A percentile compares a stretch with the other conserved stretches of the same genome.
Evolutionary conservation across 2,797 vertebrate genomes (phyloP).

Genomic region (Otolemur crassicaudatus): DNA sequence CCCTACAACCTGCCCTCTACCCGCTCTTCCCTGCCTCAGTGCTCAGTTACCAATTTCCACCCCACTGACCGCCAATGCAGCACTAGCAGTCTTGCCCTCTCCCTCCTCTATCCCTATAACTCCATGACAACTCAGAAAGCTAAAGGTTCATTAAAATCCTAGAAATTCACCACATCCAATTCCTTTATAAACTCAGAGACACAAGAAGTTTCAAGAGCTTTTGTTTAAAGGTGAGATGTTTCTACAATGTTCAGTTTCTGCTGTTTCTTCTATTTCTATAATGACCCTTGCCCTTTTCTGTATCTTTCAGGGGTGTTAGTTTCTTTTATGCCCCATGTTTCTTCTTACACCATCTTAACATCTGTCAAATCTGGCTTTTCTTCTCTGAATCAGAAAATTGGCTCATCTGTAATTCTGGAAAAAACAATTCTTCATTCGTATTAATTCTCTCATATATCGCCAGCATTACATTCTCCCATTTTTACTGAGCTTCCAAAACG

Average conservation of each 20-base stretch:
- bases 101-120: too few species aligned
- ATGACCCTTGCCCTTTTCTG: background rate
- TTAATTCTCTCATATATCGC: background rate
- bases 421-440: background rate
- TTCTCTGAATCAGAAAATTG: background rate
- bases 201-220: background rate
- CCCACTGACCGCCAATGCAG: background rate
- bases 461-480: background rate
- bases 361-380: background rate
- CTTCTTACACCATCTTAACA: background rate
- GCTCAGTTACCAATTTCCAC: fast-evolving
- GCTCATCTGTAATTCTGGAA: background rate
- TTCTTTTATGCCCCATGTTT: background rate
- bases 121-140: background rate
- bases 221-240: background rate
- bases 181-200: background rate
- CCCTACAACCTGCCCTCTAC: too few species aligned
- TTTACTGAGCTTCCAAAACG: background rate
- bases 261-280: too few species aligned
- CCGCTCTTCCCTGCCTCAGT: background rate
- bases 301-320: background rate
- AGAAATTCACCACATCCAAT: background rate
- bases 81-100: background rate
- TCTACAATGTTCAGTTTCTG: background rate
- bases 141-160: background rate